Conservation (phyloP, 2,113 vertebrate genomes). For the Eclectus roratus region DNA sequence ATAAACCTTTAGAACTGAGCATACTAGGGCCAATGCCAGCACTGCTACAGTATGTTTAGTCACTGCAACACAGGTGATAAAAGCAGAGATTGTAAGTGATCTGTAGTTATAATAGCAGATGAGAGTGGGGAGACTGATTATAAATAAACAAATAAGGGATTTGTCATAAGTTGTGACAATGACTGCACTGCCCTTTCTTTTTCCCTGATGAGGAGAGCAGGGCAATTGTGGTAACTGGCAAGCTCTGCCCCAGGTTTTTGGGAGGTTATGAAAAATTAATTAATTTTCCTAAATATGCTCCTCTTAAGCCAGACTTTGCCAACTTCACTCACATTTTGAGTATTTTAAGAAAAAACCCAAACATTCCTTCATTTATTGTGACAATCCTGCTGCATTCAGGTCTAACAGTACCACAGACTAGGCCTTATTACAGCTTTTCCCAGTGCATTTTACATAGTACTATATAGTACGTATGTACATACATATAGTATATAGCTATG, state of each 20-base stretch:
- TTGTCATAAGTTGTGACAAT: neutral
- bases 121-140: neutral
- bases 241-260: neutral
- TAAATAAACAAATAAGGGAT: neutral
- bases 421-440: neutral
- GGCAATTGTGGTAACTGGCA: neutral
- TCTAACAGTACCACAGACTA: no score
- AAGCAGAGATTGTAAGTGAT: neutral
- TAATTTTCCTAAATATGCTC: neutral
- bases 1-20: neutral
- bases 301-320: neutral
- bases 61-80: neutral
- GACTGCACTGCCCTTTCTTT: neutral
- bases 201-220: neutral
- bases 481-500: neutral
- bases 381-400: neutral
- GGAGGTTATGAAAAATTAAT: neutral
- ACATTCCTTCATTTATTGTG: neutral
- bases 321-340: neutral
- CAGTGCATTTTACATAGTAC: neutral
- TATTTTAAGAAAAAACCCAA: neutral
- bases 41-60: neutral
- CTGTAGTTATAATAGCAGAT: neutral
- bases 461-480: no score
- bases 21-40: neutral